Base-by-base conservation (phyloP, 2,888 invertebrate genomes). In the Archips xylosteana region DNA sequence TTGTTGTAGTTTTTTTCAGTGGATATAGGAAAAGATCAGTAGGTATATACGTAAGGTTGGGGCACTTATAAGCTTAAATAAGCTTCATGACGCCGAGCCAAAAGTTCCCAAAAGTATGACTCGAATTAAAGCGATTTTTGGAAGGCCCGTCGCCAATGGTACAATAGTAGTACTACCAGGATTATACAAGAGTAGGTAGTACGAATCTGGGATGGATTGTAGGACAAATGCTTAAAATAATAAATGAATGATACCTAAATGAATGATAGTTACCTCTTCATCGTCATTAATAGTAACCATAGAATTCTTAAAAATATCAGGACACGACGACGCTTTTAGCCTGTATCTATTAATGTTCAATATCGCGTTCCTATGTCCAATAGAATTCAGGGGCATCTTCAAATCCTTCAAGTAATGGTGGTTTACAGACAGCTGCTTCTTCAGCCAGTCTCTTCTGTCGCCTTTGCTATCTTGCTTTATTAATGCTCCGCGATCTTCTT, bases 251-350 rank as follows among this genome's bases (percentile, higher is more conserved):
- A n/a, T 45, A 45, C 6, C 4, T 39, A 39, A 39, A 8, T 64
- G 10, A 32, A 57, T n/a, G 2, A 57, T 57, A 57, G 3, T 91
- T 89, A 97, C 97, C 95, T 97, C 97, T 82, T 96, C 96, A 82
- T 97, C 96, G 79, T 96, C 96, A 64, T 96, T 96, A 68, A 98
- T 95, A 3, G 97, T 97, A 64, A 97, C 97, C 97, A 98, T 97
- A n/a, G 97, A 98, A 85, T 97, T 97, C 80, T 97, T 96, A 85
- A 96, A 98, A 81, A 99, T 98, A 89, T 99, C 97, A 0, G 99
- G 99, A 87, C 98, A 98, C 61, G 98, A 98, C 2, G 97, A 98
- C 0, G 98, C 98, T 76, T 97, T 95, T 75, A 98, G 90, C 70
- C 96, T 95, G 88, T 98, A 98, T 77, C 97, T 96, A 82, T 97